Evolutionary conservation across 2,888 invertebrate genomes (phyloP).

Genomic region (Sinhomidia bicolor): DNA sequence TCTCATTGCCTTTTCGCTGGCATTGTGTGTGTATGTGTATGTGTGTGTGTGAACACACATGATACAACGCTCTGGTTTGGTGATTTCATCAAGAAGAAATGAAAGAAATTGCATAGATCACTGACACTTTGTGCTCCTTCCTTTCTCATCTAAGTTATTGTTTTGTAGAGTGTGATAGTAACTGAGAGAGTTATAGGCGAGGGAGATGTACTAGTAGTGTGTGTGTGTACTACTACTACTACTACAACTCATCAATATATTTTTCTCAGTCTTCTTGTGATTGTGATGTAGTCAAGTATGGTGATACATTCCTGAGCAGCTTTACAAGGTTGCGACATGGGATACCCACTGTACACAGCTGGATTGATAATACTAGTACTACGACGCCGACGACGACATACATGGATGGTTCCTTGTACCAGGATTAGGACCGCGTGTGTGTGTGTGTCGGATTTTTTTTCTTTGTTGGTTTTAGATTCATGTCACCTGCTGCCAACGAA

Average conservation of each 20-base stretch:
- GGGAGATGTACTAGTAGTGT: not conserved
- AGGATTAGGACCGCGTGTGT: conserved; percentile 33
- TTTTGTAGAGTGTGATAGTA: no score
- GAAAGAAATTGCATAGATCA: conserved; percentile 10
- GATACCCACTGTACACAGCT: conserved; percentile 49
- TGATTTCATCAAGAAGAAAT: conserved; percentile 6
- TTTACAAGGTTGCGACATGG: conserved; percentile 58
- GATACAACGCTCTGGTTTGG: not conserved
- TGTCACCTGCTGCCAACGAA: conserved; percentile 71
- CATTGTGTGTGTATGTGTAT: no score
- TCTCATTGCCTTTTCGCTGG: not conserved
- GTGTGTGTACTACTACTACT: no score
- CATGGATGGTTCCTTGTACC: not conserved
- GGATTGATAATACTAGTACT: conserved; percentile 63
- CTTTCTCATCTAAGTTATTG: not conserved
- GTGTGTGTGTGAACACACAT: no score
- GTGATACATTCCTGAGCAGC: conserved; percentile 17
- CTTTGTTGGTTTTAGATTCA: conserved; percentile 68
- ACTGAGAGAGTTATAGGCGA: no score
- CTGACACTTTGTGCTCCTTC: conserved; percentile 11
- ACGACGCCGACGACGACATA: no score
- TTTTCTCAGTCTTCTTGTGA: not conserved
- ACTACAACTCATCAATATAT: not conserved
- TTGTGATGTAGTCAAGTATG: not conserved
- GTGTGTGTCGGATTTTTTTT: conserved; percentile 36